Evolutionary conservation across 2,888 invertebrate species (phyloP).

Genomic region (Lithophane leautieri): DNA sequence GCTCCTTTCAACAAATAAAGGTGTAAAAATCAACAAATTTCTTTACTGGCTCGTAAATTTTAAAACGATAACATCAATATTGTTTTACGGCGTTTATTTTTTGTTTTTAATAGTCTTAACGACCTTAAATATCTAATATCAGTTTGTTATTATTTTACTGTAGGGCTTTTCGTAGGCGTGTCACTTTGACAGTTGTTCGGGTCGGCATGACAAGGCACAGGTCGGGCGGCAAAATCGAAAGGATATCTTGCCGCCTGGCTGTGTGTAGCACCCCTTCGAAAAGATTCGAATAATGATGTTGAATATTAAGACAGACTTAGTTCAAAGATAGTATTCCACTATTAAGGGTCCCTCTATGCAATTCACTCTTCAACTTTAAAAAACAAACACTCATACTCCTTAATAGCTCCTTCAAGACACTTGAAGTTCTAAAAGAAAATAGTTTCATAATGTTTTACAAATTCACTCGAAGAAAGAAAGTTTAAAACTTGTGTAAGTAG

Average conservation of each 20-base stretch:
- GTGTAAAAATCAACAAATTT: slow-evolving; percentile 63
- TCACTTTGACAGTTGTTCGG: not conserved
- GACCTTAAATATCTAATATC: not conserved
- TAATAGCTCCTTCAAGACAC: slow-evolving; percentile 33
- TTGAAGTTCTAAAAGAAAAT: slow-evolving; percentile 40
- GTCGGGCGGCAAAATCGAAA: not conserved
- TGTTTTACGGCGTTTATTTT: slow-evolving; percentile 26
- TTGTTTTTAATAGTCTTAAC: slow-evolving; percentile 15
- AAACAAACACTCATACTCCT: slow-evolving; percentile 12
- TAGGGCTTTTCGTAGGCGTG: not conserved
- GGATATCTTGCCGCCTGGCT: not conserved
- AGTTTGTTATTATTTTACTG: not conserved
- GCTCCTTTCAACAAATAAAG: slow-evolving; percentile 59
- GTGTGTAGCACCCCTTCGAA: not conserved
- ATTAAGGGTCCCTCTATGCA: slow-evolving; percentile 7
- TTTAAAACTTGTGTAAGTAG: slow-evolving; percentile 22
- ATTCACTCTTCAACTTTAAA: slow-evolving; percentile 11
- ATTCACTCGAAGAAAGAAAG: slow-evolving; percentile 37
- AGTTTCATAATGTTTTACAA: slow-evolving; percentile 38
- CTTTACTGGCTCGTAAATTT: slow-evolving; percentile 51
- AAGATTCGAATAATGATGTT: not conserved
- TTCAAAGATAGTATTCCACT: not conserved
- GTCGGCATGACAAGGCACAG: not conserved
- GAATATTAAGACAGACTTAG: not conserved
- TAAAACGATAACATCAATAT: slow-evolving; percentile 48